A percentile compares a stretch with the other conserved stretches of the same genome.
These are phyloP conservation scores for Pterois miles DNA, from an alignment of 2,797 vertebrate species.

Conservation along the genomic window DNA sequence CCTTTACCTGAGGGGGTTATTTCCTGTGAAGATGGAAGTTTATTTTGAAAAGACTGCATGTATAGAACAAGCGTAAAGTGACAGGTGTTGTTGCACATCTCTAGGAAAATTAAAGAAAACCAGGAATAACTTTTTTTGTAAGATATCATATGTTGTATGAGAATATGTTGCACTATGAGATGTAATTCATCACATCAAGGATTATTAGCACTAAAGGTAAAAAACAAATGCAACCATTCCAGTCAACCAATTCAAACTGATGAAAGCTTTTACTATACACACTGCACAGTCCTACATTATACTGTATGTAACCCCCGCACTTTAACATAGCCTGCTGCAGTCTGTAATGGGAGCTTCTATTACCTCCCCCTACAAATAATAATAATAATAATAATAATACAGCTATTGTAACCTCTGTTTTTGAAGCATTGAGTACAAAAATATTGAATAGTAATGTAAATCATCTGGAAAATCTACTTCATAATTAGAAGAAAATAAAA, in stretches of 20 bases:
- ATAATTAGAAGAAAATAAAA: slow-evolving; percentile 58
- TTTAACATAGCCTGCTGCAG: background rate
- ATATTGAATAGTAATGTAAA: slow-evolving; percentile 45
- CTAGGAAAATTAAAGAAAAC: too few species aligned
- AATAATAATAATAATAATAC: slow-evolving; percentile 30
- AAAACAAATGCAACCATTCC: background rate
- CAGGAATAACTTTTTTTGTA: too few species aligned
- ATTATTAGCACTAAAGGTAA: background rate
- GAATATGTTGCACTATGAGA: background rate
- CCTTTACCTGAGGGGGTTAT: too few species aligned
- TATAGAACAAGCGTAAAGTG: too few species aligned
- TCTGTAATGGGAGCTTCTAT: background rate
- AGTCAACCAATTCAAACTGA: background rate
- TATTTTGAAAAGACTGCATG: too few species aligned
- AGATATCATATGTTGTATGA: too few species aligned
- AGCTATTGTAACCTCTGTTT: slow-evolving; percentile 24
- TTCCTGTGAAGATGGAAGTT: too few species aligned
- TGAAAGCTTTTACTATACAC: background rate
- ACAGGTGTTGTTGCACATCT: too few species aligned
- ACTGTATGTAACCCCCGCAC: background rate
- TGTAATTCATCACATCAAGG: background rate
- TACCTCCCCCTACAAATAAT: background rate
- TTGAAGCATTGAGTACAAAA: slow-evolving; percentile 29
- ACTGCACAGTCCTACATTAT: background rate
- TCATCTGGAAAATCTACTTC: slow-evolving; percentile 63